Conservation (phyloP, 2,797 vertebrate genomes). For the Chrosomus eos region DNA sequence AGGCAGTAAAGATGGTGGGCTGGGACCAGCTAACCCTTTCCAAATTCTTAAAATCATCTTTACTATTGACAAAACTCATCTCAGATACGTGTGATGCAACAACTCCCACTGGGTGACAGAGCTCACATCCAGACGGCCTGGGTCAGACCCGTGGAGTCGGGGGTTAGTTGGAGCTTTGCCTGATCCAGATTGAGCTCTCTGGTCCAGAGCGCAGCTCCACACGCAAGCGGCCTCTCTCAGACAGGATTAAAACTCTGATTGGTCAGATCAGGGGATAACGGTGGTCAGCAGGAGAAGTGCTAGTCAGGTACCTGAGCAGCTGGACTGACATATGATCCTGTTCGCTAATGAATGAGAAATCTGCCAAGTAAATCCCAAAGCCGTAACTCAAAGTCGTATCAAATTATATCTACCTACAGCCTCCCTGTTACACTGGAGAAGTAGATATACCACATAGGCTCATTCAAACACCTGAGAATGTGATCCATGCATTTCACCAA, state of each 20-base stretch:
- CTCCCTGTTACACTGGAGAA: not conserved
- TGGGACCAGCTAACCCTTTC: not conserved
- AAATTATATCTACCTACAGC: not conserved
- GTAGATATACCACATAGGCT: not conserved
- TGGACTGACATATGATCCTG: slow-evolving; percentile 46
- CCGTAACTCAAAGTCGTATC: not conserved
- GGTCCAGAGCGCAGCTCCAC: not conserved
- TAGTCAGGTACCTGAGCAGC: slow-evolving; percentile 17
- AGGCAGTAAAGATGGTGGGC: not conserved
- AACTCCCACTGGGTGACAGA: not conserved
- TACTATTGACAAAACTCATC: slow-evolving; percentile 9
- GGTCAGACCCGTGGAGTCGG: not conserved
- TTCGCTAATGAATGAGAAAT: slow-evolving; percentile 44
- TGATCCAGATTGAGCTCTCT: slow-evolving; percentile 22
- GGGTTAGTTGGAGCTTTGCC: slow-evolving; percentile 22
- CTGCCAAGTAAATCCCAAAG: slow-evolving; percentile 19
- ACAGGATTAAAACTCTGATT: slow-evolving; percentile 47
- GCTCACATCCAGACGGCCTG: not conserved
- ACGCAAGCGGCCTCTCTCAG: not conserved
- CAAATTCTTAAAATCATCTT: slow-evolving; percentile 7
- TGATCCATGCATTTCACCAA: not conserved
- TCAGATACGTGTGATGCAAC: not conserved
- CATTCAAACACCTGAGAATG: not conserved
- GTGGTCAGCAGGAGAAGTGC: slow-evolving; percentile 8
- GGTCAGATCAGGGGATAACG: slow-evolving; percentile 41